Base-by-base conservation (phyloP, 2,797 vertebrate genomes). In the Scleropages formosus region DNA sequence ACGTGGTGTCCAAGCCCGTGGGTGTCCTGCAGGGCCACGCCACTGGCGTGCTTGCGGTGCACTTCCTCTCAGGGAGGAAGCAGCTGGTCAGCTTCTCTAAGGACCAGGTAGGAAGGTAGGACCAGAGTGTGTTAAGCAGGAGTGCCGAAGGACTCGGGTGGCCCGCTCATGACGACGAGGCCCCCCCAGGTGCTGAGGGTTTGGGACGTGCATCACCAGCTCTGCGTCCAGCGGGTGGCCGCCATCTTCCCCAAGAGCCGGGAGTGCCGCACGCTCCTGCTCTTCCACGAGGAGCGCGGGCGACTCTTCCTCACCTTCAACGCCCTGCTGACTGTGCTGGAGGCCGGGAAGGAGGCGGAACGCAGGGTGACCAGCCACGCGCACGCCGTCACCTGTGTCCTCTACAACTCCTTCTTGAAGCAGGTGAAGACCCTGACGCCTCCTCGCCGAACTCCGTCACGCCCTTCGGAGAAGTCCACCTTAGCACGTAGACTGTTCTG, bases 1-100 rank as follows among this genome's bases (percentile, higher is more conserved):
- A 86, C 20, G 86, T 95, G 72, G 84, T 87, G 59, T 94, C 93
- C 0, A 88, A 94, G 81, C 91, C 92, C 0, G 87, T 84, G 39
- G 90, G 89, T 7, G 72, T 81, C 16, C 89, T 95, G 27, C 85
- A 84, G 65, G 92, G 93, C 12, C 94, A 95, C 81, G 83, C 87
- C 0, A 80, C 85, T 73, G 89, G 89, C 1, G 88, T 95, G 69
- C 84, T 86, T 0, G 89, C 91, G 0, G 90, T 95, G 18, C 81
- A 87, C 64, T 95, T 96, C 83, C 87, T 93, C 77, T 85, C 84
- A 62, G 81, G 80, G 73, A 92, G 89, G 80, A 93, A 91, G 73
- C 93, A 94, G 73, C 88, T 95, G 73, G 86, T 95, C 81, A 95
- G 93, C 85, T 95, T 91, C 81, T 94, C 93, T 77, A 91, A 88